These are phyloP conservation scores for Malthinus seriepunctatus DNA, from an alignment of 2,888 invertebrate species.

Conservation along the genomic window DNA sequence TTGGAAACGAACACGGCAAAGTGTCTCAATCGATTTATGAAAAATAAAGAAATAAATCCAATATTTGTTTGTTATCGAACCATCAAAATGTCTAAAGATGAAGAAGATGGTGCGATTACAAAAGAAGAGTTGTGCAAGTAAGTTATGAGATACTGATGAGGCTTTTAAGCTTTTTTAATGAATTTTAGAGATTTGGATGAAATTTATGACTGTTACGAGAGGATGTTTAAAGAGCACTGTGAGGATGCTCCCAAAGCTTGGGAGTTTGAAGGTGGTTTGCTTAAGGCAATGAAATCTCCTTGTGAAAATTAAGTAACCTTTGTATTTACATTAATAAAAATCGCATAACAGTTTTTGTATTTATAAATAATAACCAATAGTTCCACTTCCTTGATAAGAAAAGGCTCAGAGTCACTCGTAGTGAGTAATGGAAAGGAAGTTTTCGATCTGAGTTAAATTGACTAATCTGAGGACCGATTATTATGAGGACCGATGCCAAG, in stretches of 20 bases:
- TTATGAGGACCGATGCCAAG: no score
- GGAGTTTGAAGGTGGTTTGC: slow-evolving; percentile 17
- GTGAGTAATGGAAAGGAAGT: no score
- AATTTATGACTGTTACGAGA: slow-evolving; percentile 16
- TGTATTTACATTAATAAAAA: background rate
- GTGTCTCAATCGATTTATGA: slow-evolving; percentile 17
- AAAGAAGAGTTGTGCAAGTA: slow-evolving; percentile 20
- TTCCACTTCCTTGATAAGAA: no score
- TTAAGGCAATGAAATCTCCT: slow-evolving; percentile 6
- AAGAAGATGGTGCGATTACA: background rate
- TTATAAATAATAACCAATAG: no score
- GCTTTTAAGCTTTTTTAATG: no score
- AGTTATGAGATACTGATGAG: background rate
- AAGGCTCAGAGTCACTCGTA: no score
- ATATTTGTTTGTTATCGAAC: slow-evolving; percentile 6
- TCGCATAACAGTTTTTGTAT: background rate
- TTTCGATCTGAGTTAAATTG: no score
- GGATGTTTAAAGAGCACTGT: slow-evolving; percentile 12
- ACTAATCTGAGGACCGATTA: no score
- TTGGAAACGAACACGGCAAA: slow-evolving; percentile 14
- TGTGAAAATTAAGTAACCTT: background rate
- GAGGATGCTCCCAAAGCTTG: slow-evolving; percentile 16
- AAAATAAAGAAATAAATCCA: slow-evolving; percentile 8
- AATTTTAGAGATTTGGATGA: slow-evolving; percentile 13
- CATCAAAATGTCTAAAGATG: slow-evolving; percentile 2